phyloP scores from a whole-genome alignment of 2,888 invertebrate genomes.

The Plutella xylostella region DNA sequence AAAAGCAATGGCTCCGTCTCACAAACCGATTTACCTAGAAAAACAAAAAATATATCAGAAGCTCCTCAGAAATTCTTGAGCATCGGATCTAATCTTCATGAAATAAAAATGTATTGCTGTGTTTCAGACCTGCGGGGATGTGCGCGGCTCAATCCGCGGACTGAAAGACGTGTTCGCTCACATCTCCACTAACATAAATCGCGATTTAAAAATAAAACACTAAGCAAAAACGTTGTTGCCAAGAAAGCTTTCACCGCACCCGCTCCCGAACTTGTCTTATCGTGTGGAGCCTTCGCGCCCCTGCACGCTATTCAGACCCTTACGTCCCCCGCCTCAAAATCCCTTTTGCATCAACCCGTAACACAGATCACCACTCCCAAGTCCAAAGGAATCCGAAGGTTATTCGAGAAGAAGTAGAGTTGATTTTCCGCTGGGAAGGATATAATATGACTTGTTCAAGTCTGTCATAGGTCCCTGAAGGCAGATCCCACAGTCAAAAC shows the following conservation, averaged over 20 bases:
- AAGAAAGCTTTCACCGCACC: constrained; percentile 58
- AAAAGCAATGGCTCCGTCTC: no score
- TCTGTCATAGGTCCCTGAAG: constrained; percentile 33
- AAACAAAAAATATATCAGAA: no score
- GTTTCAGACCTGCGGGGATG: no score
- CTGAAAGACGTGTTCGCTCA: no score
- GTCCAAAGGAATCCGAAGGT: constrained; percentile 25
- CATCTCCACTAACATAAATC: constrained; percentile 29
- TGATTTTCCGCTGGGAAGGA: constrained; percentile 15
- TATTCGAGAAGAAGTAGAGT: constrained; percentile 22
- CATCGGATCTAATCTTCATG: no score
- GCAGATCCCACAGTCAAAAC: constrained; percentile 32
- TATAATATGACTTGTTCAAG: constrained; percentile 18
- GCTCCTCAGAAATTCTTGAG: no score
- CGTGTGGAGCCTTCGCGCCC: constrained; percentile 35
- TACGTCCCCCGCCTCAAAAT: constrained; percentile 11
- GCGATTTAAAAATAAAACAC: constrained; percentile 55
- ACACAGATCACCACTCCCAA: constrained; percentile 20
- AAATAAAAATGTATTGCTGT: no score
- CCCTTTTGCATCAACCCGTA: constrained; percentile 4
- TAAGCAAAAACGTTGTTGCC: constrained; percentile 48
- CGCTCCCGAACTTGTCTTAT: constrained; percentile 54
- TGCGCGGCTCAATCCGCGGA: no score
- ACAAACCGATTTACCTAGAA: no score
- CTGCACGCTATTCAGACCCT: constrained; percentile 24